Conservation (phyloP, 2,113 vertebrate genomes). For the Arizona elegans region DNA sequence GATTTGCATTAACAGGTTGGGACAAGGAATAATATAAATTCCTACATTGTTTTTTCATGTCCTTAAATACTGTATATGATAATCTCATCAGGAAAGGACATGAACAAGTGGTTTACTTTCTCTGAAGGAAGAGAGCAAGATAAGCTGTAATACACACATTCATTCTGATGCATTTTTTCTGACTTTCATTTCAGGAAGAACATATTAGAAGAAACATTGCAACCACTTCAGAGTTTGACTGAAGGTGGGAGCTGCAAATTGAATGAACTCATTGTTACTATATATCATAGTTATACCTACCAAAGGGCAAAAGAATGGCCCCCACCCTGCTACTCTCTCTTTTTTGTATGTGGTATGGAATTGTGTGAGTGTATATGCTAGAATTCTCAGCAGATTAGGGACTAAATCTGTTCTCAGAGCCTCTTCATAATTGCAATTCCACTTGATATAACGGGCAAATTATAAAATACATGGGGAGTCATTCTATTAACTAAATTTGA, state of each 20-base stretch:
- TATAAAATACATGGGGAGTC: neutral
- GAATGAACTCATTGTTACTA: neutral
- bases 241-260: neutral
- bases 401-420: neutral
- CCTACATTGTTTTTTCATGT: neutral
- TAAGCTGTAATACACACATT: neutral
- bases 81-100: neutral
- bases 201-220: neutral
- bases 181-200: neutral
- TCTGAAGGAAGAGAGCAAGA: neutral
- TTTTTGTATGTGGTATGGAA: neutral
- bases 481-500: neutral
- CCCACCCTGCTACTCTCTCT: neutral
- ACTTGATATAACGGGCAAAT: neutral
- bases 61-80: neutral
- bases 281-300: neutral
- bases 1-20: neutral
- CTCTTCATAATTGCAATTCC: neutral
- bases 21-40: neutral
- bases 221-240: neutral
- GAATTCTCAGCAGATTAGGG: neutral
- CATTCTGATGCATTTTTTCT: neutral
- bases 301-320: neutral
- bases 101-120: neutral
- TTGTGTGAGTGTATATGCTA: neutral